Percentiles rank a stretch among this genome's conserved stretches.
Conservation (phyloP, 2,888 invertebrate species). For the Caenorhabditis virilis region DNA sequence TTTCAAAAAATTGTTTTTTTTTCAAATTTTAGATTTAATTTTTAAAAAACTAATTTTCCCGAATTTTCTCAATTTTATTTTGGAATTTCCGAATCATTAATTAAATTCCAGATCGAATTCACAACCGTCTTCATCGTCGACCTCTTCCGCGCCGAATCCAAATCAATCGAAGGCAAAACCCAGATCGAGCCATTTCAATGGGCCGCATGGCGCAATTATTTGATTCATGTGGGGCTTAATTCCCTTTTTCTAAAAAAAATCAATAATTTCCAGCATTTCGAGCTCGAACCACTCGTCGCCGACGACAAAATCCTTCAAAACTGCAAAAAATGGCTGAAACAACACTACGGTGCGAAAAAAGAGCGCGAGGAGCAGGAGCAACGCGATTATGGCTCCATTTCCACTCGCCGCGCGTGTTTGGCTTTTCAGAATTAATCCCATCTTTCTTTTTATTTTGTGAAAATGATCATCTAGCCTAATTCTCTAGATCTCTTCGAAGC, state of each 20-base stretch:
- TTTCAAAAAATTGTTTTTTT: no score
- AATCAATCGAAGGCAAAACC: constrained; percentile 15
- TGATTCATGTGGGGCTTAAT: constrained; percentile 25
- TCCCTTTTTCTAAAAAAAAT: constrained; percentile 3
- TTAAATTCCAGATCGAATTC: constrained; percentile 33
- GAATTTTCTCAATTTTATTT: no score
- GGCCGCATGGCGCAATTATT: constrained; percentile 34
- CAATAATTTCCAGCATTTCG: constrained; percentile 11
- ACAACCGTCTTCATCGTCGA: constrained; percentile 40
- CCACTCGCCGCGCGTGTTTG: constrained; percentile 1
- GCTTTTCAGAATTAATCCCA: no score
- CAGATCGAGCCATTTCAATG: constrained; percentile 35
- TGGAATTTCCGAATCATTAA: no score
- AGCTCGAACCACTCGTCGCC: constrained; percentile 12
- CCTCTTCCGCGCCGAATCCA: constrained; percentile 34
- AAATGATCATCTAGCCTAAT: no score
- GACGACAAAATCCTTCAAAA: constrained; percentile 13
- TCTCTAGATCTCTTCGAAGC: no score
- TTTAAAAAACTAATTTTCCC: no score
- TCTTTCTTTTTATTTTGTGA: no score
- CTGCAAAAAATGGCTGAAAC: constrained; percentile 17
- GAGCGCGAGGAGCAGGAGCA: constrained; percentile 3
- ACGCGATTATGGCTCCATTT: constrained; percentile 5
- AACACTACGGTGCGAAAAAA: constrained; percentile 1
- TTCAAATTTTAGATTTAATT: no score